A percentile compares a stretch with the other conserved stretches of the same genome.
Evolutionary conservation across 1,140 invertebrate genomes (phyloP).

Genomic region (Trinorchestia longiramus): DNA sequence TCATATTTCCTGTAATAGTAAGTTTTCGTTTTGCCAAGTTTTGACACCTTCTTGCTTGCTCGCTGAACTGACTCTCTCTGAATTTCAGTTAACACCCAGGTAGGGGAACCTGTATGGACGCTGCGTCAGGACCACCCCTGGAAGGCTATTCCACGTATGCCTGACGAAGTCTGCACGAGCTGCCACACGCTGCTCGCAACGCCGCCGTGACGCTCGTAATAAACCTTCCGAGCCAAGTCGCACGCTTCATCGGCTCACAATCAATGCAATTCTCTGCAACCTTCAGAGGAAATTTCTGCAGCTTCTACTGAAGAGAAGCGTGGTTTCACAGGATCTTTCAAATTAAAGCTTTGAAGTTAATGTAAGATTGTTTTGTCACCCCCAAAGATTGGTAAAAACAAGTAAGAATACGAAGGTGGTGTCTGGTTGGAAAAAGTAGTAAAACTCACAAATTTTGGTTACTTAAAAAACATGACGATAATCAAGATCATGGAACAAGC

Average conservation of each 20-base stretch:
- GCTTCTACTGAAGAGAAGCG: neutral
- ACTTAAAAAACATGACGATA: neutral
- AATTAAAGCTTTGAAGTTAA: neutral
- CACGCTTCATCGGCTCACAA: constrained; percentile 52
- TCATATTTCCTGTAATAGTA: no score
- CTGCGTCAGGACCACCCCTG: neutral
- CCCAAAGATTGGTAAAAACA: neutral
- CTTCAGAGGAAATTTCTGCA: neutral
- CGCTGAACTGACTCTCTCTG: no score
- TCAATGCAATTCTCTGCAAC: neutral
- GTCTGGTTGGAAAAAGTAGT: neutral
- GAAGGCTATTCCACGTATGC: neutral
- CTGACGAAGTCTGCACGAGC: neutral
- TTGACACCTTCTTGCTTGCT: no score
- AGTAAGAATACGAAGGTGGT: neutral
- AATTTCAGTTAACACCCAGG: no score
- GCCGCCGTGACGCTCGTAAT: neutral
- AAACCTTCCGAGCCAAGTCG: neutral
- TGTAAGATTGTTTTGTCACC: neutral
- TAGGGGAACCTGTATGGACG: no score
- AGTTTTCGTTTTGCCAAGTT: no score
- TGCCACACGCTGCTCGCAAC: neutral
- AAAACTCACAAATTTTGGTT: no score
- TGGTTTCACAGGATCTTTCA: neutral
- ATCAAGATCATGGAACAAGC: neutral